These are phyloP conservation scores for Danio aesculapii DNA, from an alignment of 2,797 vertebrate species.

Conservation along the genomic window DNA sequence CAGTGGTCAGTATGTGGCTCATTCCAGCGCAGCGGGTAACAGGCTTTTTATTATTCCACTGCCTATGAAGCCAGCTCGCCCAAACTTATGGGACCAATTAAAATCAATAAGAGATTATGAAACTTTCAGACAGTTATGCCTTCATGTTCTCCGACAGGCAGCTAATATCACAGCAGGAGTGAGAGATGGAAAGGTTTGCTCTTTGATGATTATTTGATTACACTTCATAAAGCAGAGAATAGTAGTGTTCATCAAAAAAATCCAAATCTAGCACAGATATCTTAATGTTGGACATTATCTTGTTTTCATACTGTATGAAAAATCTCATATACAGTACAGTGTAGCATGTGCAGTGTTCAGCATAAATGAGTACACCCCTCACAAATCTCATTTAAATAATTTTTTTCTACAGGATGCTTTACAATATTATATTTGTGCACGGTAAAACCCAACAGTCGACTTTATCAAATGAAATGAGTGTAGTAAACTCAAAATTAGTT, in stretches of 20 bases:
- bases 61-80: background rate
- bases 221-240: background rate
- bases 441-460: too few relatives aligned
- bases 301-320: too few relatives aligned
- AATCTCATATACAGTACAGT: too few relatives aligned
- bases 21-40: background rate
- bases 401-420: too few relatives aligned
- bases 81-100: constrained; percentile 34
- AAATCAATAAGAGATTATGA: constrained; percentile 22
- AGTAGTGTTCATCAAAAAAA: background rate
- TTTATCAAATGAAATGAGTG: too few relatives aligned
- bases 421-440: too few relatives aligned
- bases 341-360: too few relatives aligned
- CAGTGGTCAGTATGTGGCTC: constrained; percentile 10
- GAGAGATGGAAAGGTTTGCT: constrained; percentile 10
- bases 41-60: background rate
- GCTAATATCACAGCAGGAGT: constrained; percentile 31
- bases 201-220: constrained; percentile 51
- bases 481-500: too few relatives aligned
- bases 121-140: background rate
- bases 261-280: background rate
- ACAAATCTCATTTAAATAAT: too few relatives aligned
- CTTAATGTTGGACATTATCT: background rate
- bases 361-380: too few relatives aligned
- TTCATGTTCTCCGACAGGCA: background rate